A percentile compares a stretch with the other conserved stretches of the same genome.
Evolutionary conservation across 1,140 invertebrate genomes (phyloP).

Genomic region (Phthorimaea operculella): DNA sequence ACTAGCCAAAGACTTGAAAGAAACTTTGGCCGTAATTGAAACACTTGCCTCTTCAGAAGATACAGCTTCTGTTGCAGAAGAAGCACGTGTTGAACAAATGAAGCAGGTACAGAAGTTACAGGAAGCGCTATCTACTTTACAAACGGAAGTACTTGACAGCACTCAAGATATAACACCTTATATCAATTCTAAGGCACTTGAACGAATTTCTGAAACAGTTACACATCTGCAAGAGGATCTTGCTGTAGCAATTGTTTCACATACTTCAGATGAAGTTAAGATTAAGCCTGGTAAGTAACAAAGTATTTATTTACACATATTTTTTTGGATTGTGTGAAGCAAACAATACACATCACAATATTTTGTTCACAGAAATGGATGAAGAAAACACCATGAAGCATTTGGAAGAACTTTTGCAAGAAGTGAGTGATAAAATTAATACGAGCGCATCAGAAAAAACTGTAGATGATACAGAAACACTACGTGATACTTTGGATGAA

Average conservation of each 20-base stretch:
- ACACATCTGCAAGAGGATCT: conserved; percentile 23
- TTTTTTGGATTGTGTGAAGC: no score
- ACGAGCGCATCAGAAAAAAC: conserved; percentile 15
- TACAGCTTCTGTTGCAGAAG: not conserved
- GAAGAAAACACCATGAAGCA: conserved; percentile 30
- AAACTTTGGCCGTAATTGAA: conserved; percentile 18
- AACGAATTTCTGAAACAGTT: conserved; percentile 18
- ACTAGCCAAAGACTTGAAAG: conserved; percentile 25
- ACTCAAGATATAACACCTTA: conserved; percentile 12
- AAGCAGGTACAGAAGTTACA: conserved; percentile 13
- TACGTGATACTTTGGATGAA: conserved; percentile 51
- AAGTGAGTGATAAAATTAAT: conserved; percentile 37
- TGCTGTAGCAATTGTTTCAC: not conserved
- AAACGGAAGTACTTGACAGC: conserved; percentile 16
- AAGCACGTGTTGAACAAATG: conserved; percentile 5
- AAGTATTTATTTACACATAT: no score
- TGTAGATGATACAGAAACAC: conserved; percentile 29
- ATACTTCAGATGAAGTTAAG: not conserved
- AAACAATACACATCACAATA: no score
- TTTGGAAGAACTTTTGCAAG: conserved; percentile 35
- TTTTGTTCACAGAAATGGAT: conserved; percentile 3
- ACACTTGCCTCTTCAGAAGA: not conserved
- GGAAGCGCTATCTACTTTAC: conserved; percentile 11
- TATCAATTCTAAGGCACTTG: conserved; percentile 9
- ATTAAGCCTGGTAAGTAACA: not conserved